Evolutionary conservation across 1,140 invertebrate genomes (phyloP), one percentile per base, ranked within the genome.

Genomic region (Drosophila fuyamai): DNA sequence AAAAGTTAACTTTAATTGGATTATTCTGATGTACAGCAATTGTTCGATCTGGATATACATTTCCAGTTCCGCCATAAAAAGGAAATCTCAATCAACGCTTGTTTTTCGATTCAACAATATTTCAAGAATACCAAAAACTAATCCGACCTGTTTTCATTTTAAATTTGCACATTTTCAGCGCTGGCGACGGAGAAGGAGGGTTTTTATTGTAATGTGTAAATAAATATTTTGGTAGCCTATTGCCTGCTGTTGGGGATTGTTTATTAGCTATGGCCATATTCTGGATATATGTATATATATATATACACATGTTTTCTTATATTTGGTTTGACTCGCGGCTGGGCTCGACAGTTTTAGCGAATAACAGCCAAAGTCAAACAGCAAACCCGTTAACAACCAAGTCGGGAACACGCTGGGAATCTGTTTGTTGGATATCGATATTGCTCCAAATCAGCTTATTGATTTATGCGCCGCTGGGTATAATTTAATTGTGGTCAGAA

Each of bases 301-400:
- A 54, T 46, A 40, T 10, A 38, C 10, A 44, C 32, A n/a, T 60
- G 16, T 54, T 44, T 63, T 18, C 12, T 29, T 38, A 18, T 58
- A n/a, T 65, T 38, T 47, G 36, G 38, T 29, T 48, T 51, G 47
- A n/a, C 32, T 36, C 44, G 44, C 38, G 57, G 60, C 56, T 56
- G 18, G 13, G 48, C 29, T 51, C 60, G 53, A 61, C 46, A 44
- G 12, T 79, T 86, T 86, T 86, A 79, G 83, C 83, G 66, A 71
- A 86, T 66, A 86, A 88, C 83, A 86, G 76, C 79, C 79, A 86
- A 83, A 78, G 57, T 27, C 56, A 86, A 85, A 85, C 62, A 85
- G 38, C 46, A 75, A 40, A 29, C 6, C 29, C 23, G 40, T 46
- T 38, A 63, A 35, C 48, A 41, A 41, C 35, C 56, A 12, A 66